Conservation (phyloP, 2,888 invertebrate species). For the Ceramica pisi region DNA sequence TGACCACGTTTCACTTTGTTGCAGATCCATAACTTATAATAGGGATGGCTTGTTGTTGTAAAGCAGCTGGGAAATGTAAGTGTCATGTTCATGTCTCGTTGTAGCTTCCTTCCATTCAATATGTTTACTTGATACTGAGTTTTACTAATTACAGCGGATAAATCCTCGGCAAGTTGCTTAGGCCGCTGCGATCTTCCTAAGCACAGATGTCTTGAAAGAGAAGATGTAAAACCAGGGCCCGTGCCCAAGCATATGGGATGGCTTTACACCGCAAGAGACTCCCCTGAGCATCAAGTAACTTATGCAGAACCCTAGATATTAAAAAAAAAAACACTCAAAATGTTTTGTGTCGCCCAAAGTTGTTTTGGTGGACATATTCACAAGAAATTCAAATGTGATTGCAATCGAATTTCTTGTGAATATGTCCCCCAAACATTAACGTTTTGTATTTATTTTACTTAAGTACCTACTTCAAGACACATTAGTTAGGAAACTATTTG, state of each 20-base stretch:
- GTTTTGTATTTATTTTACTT: background rate
- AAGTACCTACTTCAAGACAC: background rate
- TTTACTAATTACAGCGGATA: constrained; percentile 71
- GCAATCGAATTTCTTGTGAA: too few relatives aligned
- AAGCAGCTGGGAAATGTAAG: constrained; percentile 55
- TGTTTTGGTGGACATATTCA: background rate
- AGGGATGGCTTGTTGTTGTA: constrained; percentile 68
- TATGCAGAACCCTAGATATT: background rate
- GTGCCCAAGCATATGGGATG: constrained; percentile 88
- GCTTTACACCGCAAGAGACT: constrained; percentile 84
- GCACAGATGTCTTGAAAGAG: constrained; percentile 81
- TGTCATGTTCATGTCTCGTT: background rate
- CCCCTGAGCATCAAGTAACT: constrained; percentile 85
- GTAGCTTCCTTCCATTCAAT: background rate
- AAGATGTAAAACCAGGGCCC: constrained; percentile 81
- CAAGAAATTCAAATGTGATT: background rate
- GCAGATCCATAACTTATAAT: constrained; percentile 28
- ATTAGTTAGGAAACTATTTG: background rate
- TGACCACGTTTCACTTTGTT: constrained; percentile 13
- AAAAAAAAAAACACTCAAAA: background rate
- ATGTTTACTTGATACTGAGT: background rate
- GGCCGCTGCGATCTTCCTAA: constrained; percentile 86
- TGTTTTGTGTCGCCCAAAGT: background rate
- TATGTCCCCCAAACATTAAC: too few relatives aligned
- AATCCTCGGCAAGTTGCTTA: constrained; percentile 81